Conservation (phyloP, 1,140 invertebrate genomes). For the Drosophila kurseongensis region DNA sequence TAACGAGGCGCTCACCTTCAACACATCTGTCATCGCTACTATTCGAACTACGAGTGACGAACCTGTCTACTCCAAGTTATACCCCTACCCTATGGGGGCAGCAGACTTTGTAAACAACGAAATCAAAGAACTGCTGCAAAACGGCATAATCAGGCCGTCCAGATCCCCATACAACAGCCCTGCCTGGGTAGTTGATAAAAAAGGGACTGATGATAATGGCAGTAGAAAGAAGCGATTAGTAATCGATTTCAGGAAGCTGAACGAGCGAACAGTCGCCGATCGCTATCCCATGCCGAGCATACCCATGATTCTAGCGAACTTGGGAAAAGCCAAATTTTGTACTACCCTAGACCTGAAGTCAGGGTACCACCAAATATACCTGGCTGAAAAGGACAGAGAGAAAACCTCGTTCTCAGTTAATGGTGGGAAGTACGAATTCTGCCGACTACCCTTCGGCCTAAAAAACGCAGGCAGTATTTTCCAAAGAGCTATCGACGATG, state of each 20-base stretch:
- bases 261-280: not conserved
- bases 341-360: not conserved
- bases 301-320: too few species aligned
- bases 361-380: constrained; percentile 1
- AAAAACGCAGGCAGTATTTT: too few species aligned
- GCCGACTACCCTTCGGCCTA: not conserved
- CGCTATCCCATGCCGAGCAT: not conserved
- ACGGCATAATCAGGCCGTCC: too few species aligned
- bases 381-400: constrained; percentile 8
- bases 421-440: not conserved
- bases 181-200: constrained; percentile 1
- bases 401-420: constrained; percentile 3
- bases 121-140: too few species aligned
- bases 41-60: too few species aligned
- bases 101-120: too few species aligned
- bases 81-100: too few species aligned
- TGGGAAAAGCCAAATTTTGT: too few species aligned
- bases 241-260: constrained; percentile 1
- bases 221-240: not conserved
- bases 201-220: constrained; percentile 2
- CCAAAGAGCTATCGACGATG: too few species aligned
- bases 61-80: too few species aligned
- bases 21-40: too few species aligned
- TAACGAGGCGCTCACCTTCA: too few species aligned
- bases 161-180: constrained; percentile 2